Evolutionary conservation across 1,140 invertebrate genomes (phyloP), one percentile per base, ranked within the genome.

Genomic region (Mesaphorura yosii): DNA sequence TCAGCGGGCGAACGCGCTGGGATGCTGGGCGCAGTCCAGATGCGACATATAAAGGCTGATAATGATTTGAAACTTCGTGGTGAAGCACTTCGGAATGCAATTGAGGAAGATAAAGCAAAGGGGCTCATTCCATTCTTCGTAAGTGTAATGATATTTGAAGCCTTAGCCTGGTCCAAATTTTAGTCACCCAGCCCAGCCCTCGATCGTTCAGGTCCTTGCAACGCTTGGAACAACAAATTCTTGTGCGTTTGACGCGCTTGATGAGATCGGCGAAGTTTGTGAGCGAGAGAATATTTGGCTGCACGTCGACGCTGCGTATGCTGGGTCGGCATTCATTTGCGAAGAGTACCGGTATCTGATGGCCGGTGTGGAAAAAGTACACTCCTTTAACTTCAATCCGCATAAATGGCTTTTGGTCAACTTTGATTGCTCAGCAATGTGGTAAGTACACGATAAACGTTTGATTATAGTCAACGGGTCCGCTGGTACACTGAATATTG

Each of bases 391-490:
- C 68, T 92, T 94, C 64, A 97, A 96, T 66, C 90, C 91, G 0
- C 91, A 95, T 70, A 97, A 97, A 69, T 96, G 90, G 90, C 74
- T 97, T 74, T 68, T 95, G 50, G 84, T 94, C 0, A 95, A 91
- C 69, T 95, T 96, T 63, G 90, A 95, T 69, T 95, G 91, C 66
- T 94, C 89, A 1, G 78, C 88, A 0, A 81, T 94, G 80, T 93
- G 88, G 89, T 77, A 68, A 69, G 68, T 62, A 34, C 31, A 34
- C 10, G 31, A 34, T 34, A 34, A 34, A 34, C 31, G n/a, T 34
- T n/a, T n/a, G n/a, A n/a, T n/a, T n/a, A n/a, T n/a, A n/a, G n/a
- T n/a, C n/a, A n/a, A n/a, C n/a, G n/a, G n/a, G n/a, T n/a, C n/a
- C n/a, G n/a, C n/a, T n/a, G n/a, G n/a, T n/a, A n/a, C n/a, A n/a